These are phyloP conservation scores for Galerucella pusilla DNA, from an alignment of 2,888 invertebrate genomes.

Conservation along the genomic window DNA sequence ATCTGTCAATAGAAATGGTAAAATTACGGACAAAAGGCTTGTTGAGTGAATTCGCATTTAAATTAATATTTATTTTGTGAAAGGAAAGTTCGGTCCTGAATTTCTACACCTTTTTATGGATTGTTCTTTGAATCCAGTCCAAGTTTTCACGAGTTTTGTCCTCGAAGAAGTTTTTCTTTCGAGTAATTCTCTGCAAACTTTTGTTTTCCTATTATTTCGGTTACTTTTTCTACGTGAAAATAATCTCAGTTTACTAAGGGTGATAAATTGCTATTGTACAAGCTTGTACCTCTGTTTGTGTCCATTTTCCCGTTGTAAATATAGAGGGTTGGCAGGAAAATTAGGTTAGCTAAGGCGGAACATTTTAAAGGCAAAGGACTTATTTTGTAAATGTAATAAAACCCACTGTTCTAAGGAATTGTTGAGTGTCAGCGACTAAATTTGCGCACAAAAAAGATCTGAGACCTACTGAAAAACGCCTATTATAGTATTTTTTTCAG, in stretches of 20 bases:
- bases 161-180: constrained; percentile 32
- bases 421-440: constrained; percentile 18
- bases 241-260: constrained; percentile 34
- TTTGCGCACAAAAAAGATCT: constrained; percentile 19
- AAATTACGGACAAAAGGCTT: background rate
- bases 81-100: constrained; percentile 11
- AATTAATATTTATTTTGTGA: background rate
- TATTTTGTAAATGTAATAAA: constrained; percentile 28
- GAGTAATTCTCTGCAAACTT: constrained; percentile 30
- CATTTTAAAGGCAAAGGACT: constrained; percentile 31
- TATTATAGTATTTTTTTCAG: background rate
- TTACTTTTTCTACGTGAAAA: constrained; percentile 34
- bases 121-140: constrained; percentile 31
- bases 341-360: constrained; percentile 28
- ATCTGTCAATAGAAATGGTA: background rate
- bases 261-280: constrained; percentile 34
- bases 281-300: constrained; percentile 28
- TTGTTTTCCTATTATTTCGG: constrained; percentile 35
- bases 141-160: constrained; percentile 34
- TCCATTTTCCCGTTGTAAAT: constrained; percentile 25
- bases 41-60: background rate
- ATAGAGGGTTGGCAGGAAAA: constrained; percentile 30
- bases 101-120: constrained; percentile 26
- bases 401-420: constrained; percentile 26
- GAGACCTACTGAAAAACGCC: background rate